phyloP scores from a whole-genome alignment of 1,140 invertebrate species.

The Scaptodrosophila lebanonensis region DNA sequence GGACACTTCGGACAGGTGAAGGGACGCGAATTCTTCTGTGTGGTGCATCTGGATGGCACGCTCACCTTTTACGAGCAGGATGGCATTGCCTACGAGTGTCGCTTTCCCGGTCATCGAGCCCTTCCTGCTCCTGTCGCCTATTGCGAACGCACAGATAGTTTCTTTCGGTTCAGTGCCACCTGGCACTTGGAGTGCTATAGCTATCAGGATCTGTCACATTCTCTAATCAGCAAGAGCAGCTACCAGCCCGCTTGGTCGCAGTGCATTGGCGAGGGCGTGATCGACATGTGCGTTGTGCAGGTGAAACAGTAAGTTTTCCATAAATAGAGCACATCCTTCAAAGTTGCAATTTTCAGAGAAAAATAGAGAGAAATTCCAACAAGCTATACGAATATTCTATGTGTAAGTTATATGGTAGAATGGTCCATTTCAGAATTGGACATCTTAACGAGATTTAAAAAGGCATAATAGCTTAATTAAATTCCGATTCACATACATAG shows the following conservation, averaged over 20 bases:
- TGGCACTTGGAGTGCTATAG: slow-evolving; percentile 83
- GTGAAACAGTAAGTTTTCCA: slow-evolving; percentile 65
- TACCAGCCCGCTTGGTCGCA: slow-evolving; percentile 69
- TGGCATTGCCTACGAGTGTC: slow-evolving; percentile 69
- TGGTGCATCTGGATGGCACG: slow-evolving; percentile 87
- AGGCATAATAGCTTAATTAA: no score
- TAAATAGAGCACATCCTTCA: no score
- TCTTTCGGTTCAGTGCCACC: slow-evolving; percentile 83
- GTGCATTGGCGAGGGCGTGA: slow-evolving; percentile 66
- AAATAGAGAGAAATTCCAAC: no score
- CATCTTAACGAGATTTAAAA: no score
- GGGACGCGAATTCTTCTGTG: slow-evolving; percentile 86
- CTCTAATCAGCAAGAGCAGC: slow-evolving; percentile 51
- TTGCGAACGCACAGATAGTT: slow-evolving; percentile 83
- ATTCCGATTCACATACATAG: no score
- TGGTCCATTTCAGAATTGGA: no score
- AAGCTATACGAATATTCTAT: no score
- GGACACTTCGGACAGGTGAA: slow-evolving; percentile 87
- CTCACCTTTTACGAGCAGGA: slow-evolving; percentile 87
- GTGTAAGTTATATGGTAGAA: no score
- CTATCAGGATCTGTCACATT: slow-evolving; percentile 72
- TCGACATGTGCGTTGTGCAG: slow-evolving; percentile 65
- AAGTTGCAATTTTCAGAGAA: no score
- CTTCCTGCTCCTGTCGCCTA: slow-evolving; percentile 86
- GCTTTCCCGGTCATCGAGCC: slow-evolving; percentile 80